Evolutionary conservation across 2,113 vertebrate species (phyloP).

Genomic region (Ivindomyrus marchei): DNA sequence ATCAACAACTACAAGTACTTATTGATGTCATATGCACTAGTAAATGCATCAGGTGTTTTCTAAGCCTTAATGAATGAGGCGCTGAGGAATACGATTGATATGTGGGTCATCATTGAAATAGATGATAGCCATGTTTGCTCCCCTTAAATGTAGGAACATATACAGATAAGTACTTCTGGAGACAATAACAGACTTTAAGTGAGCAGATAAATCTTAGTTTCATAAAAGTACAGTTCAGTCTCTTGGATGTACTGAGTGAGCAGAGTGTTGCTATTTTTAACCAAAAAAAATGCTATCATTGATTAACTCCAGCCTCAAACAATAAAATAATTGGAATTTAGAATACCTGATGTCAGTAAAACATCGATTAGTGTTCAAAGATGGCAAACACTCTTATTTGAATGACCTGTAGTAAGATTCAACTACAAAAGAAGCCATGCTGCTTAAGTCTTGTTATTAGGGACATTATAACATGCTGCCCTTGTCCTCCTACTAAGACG

Average conservation of each 20-base stretch:
- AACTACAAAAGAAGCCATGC: not conserved
- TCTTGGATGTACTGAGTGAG: not conserved
- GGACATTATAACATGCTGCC: not conserved
- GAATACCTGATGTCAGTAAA: not conserved
- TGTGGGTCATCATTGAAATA: not conserved
- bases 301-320: not conserved
- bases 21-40: not conserved
- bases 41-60: not conserved
- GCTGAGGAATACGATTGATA: not conserved
- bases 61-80: not conserved
- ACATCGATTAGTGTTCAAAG: not conserved
- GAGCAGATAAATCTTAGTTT: not conserved
- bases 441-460: not conserved
- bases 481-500: not conserved
- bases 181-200: not conserved
- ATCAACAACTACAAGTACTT: not conserved
- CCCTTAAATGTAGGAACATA: not conserved
- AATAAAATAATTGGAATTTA: not conserved
- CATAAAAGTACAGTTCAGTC: not conserved
- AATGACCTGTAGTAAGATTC: not conserved
- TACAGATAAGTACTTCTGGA: not conserved
- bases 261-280: not conserved
- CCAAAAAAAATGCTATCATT: not conserved
- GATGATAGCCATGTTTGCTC: not conserved
- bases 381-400: not conserved